Percentiles rank a stretch among this genome's conserved stretches.
Conservation (phyloP, 2,797 vertebrate genomes). For the Ambastaia sidthimunki region DNA sequence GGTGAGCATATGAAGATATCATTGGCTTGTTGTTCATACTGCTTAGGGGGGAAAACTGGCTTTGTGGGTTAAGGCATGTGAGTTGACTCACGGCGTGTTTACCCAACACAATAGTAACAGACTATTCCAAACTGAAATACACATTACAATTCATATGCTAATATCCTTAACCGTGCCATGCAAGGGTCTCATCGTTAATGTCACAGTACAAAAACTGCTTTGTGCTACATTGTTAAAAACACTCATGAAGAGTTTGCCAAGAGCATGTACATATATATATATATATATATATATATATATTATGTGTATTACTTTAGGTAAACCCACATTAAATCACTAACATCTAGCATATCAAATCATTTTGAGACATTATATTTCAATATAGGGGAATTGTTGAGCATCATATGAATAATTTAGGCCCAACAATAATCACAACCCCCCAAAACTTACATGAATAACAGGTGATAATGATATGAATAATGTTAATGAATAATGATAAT, state of each 20-base stretch:
- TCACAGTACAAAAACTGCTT: not conserved
- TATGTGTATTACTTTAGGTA: no score
- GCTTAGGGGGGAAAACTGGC: conserved; percentile 39
- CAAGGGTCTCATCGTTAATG: not conserved
- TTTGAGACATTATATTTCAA: no score
- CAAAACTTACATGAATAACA: not conserved
- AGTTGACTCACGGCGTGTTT: conserved; percentile 35
- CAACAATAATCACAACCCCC: not conserved
- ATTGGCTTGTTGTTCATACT: conserved; percentile 36
- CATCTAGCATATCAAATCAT: no score
- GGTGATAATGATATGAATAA: not conserved
- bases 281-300: no score
- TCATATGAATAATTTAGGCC: not conserved
- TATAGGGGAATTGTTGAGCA: not conserved
- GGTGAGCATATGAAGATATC: conserved; percentile 29
- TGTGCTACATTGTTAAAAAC: not conserved
- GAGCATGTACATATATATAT: no score
- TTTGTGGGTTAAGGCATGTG: conserved; percentile 45
- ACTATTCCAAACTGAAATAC: conserved; percentile 51
- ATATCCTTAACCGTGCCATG: conserved; percentile 18
- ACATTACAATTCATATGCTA: conserved; percentile 26
- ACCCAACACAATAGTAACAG: conserved; percentile 44
- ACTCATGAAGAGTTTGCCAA: no score
- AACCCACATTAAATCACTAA: no score
- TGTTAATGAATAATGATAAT: not conserved